Evolutionary conservation across 2,888 invertebrate species (phyloP).

Genomic region (Fragum fragum): DNA sequence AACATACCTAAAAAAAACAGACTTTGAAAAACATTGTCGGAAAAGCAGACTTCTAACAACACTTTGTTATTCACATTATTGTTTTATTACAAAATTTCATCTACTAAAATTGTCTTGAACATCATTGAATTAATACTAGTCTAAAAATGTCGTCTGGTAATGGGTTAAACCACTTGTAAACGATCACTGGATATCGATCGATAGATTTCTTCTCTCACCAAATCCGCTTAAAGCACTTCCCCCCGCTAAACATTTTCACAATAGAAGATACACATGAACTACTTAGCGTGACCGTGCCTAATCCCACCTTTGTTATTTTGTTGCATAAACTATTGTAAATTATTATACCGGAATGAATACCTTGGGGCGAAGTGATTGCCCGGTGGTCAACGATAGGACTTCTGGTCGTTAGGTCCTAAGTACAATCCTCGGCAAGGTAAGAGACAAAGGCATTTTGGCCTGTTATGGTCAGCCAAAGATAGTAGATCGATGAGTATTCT

Average conservation of each 20-base stretch:
- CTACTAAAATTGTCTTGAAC: background rate
- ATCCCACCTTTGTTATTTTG: background rate
- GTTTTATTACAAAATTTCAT: background rate
- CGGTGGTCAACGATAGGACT: too few relatives aligned
- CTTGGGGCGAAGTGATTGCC: too few relatives aligned
- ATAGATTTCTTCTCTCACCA: background rate
- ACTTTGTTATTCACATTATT: too few relatives aligned
- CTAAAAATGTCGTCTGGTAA: background rate
- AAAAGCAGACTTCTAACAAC: too few relatives aligned
- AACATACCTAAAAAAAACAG: background rate
- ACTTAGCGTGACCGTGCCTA: background rate
- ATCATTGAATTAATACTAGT: background rate
- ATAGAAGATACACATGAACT: background rate
- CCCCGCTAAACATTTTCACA: constrained; percentile 1
- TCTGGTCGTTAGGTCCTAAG: too few relatives aligned
- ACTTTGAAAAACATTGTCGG: background rate
- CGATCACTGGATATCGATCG: background rate
- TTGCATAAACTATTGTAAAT: background rate
- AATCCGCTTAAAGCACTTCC: constrained; percentile 1
- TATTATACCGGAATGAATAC: too few relatives aligned
- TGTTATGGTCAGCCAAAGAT: too few relatives aligned
- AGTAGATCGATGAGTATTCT: too few relatives aligned
- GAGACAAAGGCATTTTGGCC: too few relatives aligned
- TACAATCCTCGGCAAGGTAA: too few relatives aligned
- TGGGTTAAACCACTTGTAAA: background rate